A percentile compares a stretch with the other conserved stretches of the same genome.
Conservation (phyloP, 2,888 invertebrate genomes). For the Cistogaster globosa region DNA sequence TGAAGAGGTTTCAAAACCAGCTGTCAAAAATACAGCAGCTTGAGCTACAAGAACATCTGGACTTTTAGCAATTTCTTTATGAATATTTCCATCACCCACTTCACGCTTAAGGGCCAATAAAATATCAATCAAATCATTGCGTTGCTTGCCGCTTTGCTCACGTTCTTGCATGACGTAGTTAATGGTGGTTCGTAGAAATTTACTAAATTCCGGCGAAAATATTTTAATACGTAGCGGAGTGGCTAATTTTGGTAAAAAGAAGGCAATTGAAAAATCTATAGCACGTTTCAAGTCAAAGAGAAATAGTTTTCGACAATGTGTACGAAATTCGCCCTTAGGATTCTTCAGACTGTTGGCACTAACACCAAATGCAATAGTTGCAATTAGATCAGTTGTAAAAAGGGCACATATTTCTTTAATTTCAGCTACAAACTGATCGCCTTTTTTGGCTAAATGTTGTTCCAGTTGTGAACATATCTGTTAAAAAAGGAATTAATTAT, state of each 20-base stretch:
- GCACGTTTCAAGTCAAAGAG: constrained; percentile 74
- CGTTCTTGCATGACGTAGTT: constrained; percentile 82
- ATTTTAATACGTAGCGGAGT: constrained; percentile 76
- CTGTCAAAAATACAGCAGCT: constrained; percentile 80
- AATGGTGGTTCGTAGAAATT: constrained; percentile 82
- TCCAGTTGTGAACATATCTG: constrained; percentile 78
- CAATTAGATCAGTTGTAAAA: constrained; percentile 81
- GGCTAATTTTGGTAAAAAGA: constrained; percentile 80
- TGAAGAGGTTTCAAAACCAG: constrained; percentile 82
- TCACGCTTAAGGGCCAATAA: constrained; percentile 82
- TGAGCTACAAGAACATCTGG: constrained; percentile 80
- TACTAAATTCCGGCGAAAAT: constrained; percentile 76
- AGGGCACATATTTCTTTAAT: constrained; percentile 78
- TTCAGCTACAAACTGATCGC: constrained; percentile 74
- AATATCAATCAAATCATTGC: constrained; percentile 84
- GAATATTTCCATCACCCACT: constrained; percentile 70
- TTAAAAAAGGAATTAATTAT: constrained; percentile 6
- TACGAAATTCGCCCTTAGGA: constrained; percentile 79
- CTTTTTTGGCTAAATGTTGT: constrained; percentile 68
- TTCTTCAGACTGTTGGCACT: constrained; percentile 79
- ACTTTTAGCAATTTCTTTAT: constrained; percentile 72
- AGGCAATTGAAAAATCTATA: constrained; percentile 77
- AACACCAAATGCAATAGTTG: constrained; percentile 80
- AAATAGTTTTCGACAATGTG: constrained; percentile 76
- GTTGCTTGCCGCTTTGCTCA: constrained; percentile 78